phyloP scores from a whole-genome alignment of 2,113 vertebrate species.

The Mirza zaza region DNA sequence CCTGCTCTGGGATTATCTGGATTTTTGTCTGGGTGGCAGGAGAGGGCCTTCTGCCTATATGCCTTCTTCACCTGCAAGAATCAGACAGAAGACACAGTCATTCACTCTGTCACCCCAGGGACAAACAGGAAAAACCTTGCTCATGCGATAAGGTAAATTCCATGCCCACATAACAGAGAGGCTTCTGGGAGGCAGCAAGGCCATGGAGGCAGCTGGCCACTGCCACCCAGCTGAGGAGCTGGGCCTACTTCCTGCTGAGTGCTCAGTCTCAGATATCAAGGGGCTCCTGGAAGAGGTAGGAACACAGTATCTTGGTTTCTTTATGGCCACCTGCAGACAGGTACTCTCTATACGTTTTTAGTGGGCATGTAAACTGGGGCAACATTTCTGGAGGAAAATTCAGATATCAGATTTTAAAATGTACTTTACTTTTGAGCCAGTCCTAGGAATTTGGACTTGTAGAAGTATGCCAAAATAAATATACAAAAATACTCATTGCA shows the following conservation, averaged over 20 bases:
- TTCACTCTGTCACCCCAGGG: background rate
- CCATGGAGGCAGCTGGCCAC: background rate
- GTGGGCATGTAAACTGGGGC: background rate
- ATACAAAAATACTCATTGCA: background rate
- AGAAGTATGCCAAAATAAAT: constrained; percentile 8
- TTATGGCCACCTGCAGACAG: background rate
- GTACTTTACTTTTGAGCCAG: background rate
- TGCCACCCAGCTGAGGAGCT: background rate
- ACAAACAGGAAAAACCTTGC: background rate
- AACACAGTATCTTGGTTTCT: background rate
- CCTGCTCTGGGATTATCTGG: constrained; percentile 96
- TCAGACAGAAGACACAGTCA: background rate
- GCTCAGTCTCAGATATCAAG: background rate
- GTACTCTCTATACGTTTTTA: background rate
- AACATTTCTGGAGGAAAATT: constrained; percentile 4
- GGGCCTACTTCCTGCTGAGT: background rate
- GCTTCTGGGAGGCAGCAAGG: background rate
- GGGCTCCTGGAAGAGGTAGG: background rate
- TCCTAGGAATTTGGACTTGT: background rate
- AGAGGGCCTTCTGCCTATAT: constrained; percentile 94
- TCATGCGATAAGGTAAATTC: background rate
- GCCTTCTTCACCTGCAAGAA: constrained; percentile 95
- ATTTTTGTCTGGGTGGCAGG: constrained; percentile 98
- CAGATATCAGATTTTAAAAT: background rate
- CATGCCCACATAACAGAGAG: background rate